Conservation (phyloP, 2,888 invertebrate genomes). For the Amblyjoppa fuscipennis region DNA sequence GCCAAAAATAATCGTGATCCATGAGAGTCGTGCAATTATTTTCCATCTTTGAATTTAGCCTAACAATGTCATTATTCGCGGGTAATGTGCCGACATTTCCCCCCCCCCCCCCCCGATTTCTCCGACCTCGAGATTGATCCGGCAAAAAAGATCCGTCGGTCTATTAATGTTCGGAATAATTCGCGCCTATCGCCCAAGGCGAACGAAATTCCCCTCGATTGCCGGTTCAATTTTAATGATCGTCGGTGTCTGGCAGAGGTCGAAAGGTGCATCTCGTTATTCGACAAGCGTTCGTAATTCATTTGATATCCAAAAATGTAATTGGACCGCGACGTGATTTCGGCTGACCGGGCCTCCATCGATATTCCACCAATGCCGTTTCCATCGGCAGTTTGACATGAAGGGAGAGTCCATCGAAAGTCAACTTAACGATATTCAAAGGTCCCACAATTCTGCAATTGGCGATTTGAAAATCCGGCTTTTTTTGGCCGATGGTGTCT, state of each 20-base stretch:
- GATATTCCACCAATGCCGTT: too few relatives aligned
- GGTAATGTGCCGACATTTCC: background rate
- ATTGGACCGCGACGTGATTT: background rate
- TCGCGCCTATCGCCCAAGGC: background rate
- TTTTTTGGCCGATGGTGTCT: too few relatives aligned
- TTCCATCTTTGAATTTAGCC: background rate
- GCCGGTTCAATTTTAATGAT: conserved; percentile 14
- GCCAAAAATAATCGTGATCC: background rate
- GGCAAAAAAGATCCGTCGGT: background rate
- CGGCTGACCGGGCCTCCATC: too few relatives aligned
- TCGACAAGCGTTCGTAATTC: background rate
- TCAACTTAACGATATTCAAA: too few relatives aligned
- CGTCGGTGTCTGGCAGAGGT: background rate
- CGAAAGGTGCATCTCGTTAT: background rate
- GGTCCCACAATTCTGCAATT: too few relatives aligned
- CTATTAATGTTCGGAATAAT: conserved; percentile 8
- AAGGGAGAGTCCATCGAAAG: too few relatives aligned
- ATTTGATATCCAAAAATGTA: background rate
- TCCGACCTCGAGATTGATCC: background rate
- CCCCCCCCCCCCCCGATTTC: background rate
- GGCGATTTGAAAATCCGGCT: too few relatives aligned
- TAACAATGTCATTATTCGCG: conserved; percentile 9
- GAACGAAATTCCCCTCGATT: background rate
- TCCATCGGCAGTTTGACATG: too few relatives aligned
- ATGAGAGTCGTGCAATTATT: conserved; percentile 9